phyloP scores from a whole-genome alignment of 2,888 invertebrate species.

The Microctonus aethiopoides region DNA sequence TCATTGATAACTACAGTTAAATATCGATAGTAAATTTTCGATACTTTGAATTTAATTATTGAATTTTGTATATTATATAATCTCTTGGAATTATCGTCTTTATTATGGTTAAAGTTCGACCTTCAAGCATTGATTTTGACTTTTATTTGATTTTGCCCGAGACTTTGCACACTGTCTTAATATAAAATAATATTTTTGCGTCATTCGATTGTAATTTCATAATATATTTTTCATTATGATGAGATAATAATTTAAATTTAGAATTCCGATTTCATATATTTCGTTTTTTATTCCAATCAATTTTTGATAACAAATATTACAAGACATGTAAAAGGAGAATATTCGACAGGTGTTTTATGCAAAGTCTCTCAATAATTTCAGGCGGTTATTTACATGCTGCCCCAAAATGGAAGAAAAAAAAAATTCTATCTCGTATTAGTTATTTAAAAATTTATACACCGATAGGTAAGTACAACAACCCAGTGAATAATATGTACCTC shows the following conservation, averaged over 20 bases:
- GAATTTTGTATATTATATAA: background rate
- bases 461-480: slow-evolving; percentile 52
- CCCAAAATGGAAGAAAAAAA: slow-evolving; percentile 51
- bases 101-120: slow-evolving; percentile 13
- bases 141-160: background rate
- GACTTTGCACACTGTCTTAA: slow-evolving; percentile 20
- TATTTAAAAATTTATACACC: slow-evolving; percentile 50
- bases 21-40: too few relatives aligned
- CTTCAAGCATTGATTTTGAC: slow-evolving; percentile 15
- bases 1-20: too few relatives aligned
- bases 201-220: background rate
- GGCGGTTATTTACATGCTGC: slow-evolving; percentile 65
- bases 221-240: background rate
- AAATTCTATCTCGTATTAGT: slow-evolving; percentile 37
- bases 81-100: slow-evolving; percentile 18
- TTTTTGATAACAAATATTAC: background rate
- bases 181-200: background rate
- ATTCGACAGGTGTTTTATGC: slow-evolving; percentile 34
- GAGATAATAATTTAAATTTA: background rate
- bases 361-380: slow-evolving; percentile 47
- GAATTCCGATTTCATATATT: background rate
- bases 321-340: slow-evolving; percentile 1
- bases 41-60: too few relatives aligned
- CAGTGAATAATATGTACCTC: slow-evolving; percentile 57
- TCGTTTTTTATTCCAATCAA: background rate